A percentile compares a stretch with the other conserved stretches of the same genome.
phyloP scores from a whole-genome alignment of 2,888 invertebrate species.

The Adineta ricciae region DNA sequence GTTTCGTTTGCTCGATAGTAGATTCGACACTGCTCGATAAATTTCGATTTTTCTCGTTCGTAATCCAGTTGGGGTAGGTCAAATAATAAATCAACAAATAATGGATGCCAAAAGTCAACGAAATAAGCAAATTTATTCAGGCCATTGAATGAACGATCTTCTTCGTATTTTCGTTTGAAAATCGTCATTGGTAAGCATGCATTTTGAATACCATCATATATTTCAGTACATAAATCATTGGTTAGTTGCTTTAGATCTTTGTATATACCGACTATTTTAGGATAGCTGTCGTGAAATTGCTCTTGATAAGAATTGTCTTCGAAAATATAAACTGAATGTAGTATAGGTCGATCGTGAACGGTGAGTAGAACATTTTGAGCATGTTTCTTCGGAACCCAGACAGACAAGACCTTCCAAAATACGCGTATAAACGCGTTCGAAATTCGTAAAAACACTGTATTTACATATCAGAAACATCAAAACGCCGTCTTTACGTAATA shows the following conservation, averaged over 20 bases:
- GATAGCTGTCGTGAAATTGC: no score
- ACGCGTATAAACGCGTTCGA: no score
- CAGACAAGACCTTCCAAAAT: no score
- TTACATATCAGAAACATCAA: no score
- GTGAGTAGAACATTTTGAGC: background rate
- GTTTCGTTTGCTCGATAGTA: background rate
- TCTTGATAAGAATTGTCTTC: background rate
- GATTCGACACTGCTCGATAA: background rate
- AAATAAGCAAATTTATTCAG: background rate
- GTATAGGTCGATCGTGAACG: background rate
- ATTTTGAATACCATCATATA: background rate
- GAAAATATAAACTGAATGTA: background rate
- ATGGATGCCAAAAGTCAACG: background rate
- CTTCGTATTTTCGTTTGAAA: background rate
- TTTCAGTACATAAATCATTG: background rate
- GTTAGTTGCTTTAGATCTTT: background rate
- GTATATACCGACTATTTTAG: background rate
- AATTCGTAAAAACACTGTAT: no score
- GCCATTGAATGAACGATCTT: background rate
- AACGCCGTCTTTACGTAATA: no score
- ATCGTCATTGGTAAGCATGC: background rate
- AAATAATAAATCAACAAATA: background rate
- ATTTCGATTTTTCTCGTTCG: background rate
- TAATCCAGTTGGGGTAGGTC: background rate
- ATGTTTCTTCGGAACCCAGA: no score